Conservation (phyloP, 2,888 invertebrate species). For the Seira sanloemensis region DNA sequence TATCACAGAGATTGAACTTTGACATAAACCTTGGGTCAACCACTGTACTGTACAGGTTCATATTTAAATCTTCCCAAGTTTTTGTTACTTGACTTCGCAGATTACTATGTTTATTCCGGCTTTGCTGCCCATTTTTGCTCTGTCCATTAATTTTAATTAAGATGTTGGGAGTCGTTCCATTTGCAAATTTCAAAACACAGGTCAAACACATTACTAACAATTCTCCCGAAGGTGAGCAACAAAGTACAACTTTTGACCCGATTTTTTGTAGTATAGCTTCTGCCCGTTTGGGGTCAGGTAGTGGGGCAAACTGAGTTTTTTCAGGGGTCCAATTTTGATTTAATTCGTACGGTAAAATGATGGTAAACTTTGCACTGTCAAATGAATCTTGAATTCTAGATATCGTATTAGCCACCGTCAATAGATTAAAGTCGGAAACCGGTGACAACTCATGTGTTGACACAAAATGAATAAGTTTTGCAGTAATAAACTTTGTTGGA, state of each 20-base stretch:
- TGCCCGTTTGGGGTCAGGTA: background rate
- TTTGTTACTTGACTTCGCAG: background rate
- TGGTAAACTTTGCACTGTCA: background rate
- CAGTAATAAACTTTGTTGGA: too few relatives aligned
- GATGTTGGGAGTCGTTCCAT: background rate
- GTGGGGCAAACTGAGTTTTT: background rate
- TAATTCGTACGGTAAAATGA: background rate
- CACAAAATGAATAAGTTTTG: too few relatives aligned
- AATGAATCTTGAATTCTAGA: too few relatives aligned
- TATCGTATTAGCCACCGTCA: too few relatives aligned
- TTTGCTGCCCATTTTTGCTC: too few relatives aligned
- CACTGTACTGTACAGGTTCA: background rate
- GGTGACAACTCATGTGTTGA: too few relatives aligned
- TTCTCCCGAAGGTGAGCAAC: background rate
- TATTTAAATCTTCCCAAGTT: background rate
- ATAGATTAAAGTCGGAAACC: too few relatives aligned
- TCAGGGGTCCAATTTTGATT: background rate
- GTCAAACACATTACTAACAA: background rate
- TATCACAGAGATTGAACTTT: slow-evolving; percentile 12
- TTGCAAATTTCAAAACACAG: background rate
- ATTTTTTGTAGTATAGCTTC: background rate
- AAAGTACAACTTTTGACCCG: background rate
- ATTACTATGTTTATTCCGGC: background rate
- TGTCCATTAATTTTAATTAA: background rate
- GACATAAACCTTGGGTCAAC: background rate